Evolutionary conservation across 1,140 invertebrate genomes (phyloP).

Genomic region (Zaprionus inermis): DNA sequence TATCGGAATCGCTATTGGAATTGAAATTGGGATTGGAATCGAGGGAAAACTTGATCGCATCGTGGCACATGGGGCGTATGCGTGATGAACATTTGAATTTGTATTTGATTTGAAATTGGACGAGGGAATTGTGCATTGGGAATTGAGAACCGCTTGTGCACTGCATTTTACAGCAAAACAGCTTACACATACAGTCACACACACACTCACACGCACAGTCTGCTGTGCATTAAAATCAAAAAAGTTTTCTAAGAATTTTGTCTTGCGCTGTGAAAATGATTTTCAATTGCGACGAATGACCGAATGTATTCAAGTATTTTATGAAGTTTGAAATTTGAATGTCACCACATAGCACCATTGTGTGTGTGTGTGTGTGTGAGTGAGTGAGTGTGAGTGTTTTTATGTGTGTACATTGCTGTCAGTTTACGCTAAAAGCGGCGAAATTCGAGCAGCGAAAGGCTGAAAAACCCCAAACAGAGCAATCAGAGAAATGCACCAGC

Average conservation of each 20-base stretch:
- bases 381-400: neutral
- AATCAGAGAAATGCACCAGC: slow-evolving; percentile 17
- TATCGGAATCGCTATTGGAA: neutral
- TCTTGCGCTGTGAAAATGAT: slow-evolving; percentile 21
- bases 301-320: slow-evolving; percentile 21
- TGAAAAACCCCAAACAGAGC: slow-evolving; percentile 11
- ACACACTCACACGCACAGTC: neutral
- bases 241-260: slow-evolving; percentile 23
- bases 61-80: slow-evolving; percentile 34
- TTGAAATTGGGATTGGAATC: neutral
- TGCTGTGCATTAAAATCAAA: neutral
- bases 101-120: slow-evolving; percentile 13
- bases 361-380: neutral
- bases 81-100: slow-evolving; percentile 26
- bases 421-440: slow-evolving; percentile 22
- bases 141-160: slow-evolving; percentile 2
- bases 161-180: slow-evolving; percentile 29
- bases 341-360: slow-evolving; percentile 34
- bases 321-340: slow-evolving; percentile 45
- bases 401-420: slow-evolving; percentile 18
- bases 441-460: slow-evolving; percentile 35
- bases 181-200: neutral
- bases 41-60: slow-evolving; percentile 2
- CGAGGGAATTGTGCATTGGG: slow-evolving; percentile 4
- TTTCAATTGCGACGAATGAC: slow-evolving; percentile 20